These are phyloP conservation scores for Conistra vaccinii DNA, from an alignment of 2,888 invertebrate genomes.

Conservation along the genomic window DNA sequence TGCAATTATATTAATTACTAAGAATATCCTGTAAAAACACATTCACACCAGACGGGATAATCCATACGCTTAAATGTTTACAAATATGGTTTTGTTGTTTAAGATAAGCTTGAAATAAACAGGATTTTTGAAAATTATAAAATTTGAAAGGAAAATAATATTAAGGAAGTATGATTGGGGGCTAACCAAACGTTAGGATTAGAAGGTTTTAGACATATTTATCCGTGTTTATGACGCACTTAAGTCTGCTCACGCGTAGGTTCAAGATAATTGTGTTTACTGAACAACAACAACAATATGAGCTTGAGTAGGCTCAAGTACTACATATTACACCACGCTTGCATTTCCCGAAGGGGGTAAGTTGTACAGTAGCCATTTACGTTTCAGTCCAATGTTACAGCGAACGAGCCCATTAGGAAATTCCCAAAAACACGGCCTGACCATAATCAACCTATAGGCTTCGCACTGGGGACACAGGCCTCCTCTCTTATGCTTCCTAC, in stretches of 20 bases:
- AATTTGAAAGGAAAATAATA: constrained; percentile 38
- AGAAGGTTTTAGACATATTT: constrained; percentile 26
- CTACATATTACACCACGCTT: no score
- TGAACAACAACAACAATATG: neutral
- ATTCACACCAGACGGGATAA: constrained; percentile 39
- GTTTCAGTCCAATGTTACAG: neutral
- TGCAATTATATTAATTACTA: constrained; percentile 29
- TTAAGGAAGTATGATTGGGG: constrained; percentile 30
- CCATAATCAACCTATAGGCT: no score
- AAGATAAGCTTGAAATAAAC: constrained; percentile 30
- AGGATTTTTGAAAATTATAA: neutral
- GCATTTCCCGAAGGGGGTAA: no score
- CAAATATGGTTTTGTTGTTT: constrained; percentile 40
- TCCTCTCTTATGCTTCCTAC: no score
- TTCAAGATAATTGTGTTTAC: constrained; percentile 26
- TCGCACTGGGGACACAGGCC: no score
- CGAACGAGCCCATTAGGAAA: no score
- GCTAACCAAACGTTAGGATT: constrained; percentile 36
- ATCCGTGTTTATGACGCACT: constrained; percentile 47
- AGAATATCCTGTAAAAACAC: constrained; percentile 48
- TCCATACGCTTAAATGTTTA: constrained; percentile 34
- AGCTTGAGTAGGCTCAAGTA: neutral
- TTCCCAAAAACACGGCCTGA: no score
- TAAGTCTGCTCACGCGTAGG: constrained; percentile 5
- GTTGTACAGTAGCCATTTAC: neutral